Percentiles rank a stretch among this genome's conserved stretches.
Evolutionary conservation across 2,888 invertebrate genomes (phyloP).

Genomic region (Acanthoscelides obtectus): DNA sequence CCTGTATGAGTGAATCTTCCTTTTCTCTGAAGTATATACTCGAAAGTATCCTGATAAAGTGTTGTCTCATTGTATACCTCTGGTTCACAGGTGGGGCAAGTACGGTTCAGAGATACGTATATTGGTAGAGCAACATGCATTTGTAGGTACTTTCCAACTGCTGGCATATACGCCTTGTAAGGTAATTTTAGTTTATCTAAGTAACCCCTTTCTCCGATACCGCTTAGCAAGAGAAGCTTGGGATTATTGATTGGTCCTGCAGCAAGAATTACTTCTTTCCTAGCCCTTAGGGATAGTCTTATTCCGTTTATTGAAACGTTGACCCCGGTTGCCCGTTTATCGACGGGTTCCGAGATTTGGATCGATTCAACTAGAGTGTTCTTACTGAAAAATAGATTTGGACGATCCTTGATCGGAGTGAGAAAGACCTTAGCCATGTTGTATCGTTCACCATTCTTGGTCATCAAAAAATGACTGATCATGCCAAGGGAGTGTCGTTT

Average conservation of each 20-base stretch:
- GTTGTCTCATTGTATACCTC: slow-evolving; percentile 34
- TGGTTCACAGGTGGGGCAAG: slow-evolving; percentile 3
- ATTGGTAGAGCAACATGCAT: slow-evolving; percentile 40
- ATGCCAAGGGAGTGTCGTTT: slow-evolving; percentile 18
- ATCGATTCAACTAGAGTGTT: slow-evolving; percentile 67
- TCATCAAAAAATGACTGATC: slow-evolving; percentile 17
- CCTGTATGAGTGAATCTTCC: slow-evolving; percentile 48
- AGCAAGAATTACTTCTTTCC: slow-evolving; percentile 56
- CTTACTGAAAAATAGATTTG: slow-evolving; percentile 71
- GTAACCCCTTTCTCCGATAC: slow-evolving; percentile 49
- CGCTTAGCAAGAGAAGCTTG: slow-evolving; percentile 59
- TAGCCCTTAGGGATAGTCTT: slow-evolving; percentile 36
- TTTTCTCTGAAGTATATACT: slow-evolving; percentile 50
- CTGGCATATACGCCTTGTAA: slow-evolving; percentile 23
- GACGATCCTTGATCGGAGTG: slow-evolving; percentile 65
- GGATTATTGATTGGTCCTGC: slow-evolving; percentile 60
- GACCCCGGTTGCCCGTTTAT: slow-evolving; percentile 49
- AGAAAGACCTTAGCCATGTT: slow-evolving; percentile 67
- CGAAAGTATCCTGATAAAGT: slow-evolving; percentile 46
- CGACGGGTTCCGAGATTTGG: slow-evolving; percentile 35
- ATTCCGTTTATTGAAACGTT: slow-evolving; percentile 22
- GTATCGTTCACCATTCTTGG: slow-evolving; percentile 33
- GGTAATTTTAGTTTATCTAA: slow-evolving; percentile 38
- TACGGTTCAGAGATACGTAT: slow-evolving; percentile 16
- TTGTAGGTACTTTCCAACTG: slow-evolving; percentile 52